Evolutionary conservation across 1,140 invertebrate species (phyloP).

Genomic region (Dendroctonus ponderosae): DNA sequence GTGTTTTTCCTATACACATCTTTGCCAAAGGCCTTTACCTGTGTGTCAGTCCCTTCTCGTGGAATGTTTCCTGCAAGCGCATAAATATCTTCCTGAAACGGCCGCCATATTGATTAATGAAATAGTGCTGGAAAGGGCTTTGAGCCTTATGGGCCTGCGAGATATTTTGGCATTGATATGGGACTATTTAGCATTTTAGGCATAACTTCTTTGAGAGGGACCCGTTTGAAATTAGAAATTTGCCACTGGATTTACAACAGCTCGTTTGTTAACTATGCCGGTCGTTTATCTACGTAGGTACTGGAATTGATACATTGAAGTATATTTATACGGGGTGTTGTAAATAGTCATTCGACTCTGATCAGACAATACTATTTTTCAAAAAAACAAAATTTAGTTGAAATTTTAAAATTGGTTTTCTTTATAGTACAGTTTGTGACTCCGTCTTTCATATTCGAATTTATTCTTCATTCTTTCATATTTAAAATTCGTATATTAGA

Average conservation of each 20-base stretch:
- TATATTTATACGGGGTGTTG: too few species aligned
- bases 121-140: slow-evolving; percentile 28
- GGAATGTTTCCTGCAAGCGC: slow-evolving; percentile 28
- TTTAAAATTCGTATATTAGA: too few species aligned
- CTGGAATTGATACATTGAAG: too few species aligned
- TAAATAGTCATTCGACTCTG: too few species aligned
- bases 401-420: too few species aligned
- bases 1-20: slow-evolving; percentile 24
- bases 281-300: too few species aligned
- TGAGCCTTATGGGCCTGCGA: slow-evolving; percentile 24
- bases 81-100: slow-evolving; percentile 32
- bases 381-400: too few species aligned
- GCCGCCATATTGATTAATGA: slow-evolving; percentile 34
- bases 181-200: slow-evolving; percentile 29
- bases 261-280: too few species aligned
- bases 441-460: too few species aligned
- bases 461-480: too few species aligned
- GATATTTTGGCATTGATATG: slow-evolving; percentile 32
- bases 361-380: too few species aligned
- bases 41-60: slow-evolving; percentile 27
- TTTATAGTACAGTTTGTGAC: too few species aligned
- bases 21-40: slow-evolving; percentile 23
- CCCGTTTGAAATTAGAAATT: slow-evolving; percentile 11
- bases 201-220: slow-evolving; percentile 14
- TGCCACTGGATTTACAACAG: not conserved